These are phyloP conservation scores for Raillietiella orientalis DNA, from an alignment of 2,888 invertebrate species.

Conservation along the genomic window DNA sequence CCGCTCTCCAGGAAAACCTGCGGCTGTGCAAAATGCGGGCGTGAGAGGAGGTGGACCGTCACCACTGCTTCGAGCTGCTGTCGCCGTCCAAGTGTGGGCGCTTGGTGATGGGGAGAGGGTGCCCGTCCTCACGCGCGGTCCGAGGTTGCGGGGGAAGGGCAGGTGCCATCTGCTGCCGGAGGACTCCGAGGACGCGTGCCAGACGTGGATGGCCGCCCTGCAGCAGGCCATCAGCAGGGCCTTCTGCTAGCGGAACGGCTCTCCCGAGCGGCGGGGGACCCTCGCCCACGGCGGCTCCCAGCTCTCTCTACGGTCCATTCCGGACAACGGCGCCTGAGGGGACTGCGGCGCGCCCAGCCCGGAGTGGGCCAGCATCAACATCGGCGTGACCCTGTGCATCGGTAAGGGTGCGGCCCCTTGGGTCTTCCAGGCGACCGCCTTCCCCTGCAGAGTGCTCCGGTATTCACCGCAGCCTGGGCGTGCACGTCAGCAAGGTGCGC, in stretches of 20 bases:
- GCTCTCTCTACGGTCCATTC: too few species aligned
- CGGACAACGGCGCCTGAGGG: conserved; percentile 73
- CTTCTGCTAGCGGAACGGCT: conserved; percentile 12
- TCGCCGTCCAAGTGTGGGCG: conserved; percentile 61
- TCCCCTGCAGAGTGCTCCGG: conserved; percentile 45
- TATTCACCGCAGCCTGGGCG: conserved; percentile 69
- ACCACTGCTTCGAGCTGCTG: conserved; percentile 83
- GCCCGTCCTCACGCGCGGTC: too few species aligned
- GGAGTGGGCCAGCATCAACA: conserved; percentile 85
- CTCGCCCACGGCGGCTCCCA: neutral
- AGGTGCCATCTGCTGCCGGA: conserved; percentile 94
- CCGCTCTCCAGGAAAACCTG: conserved; percentile 93
- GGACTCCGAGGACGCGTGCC: conserved; percentile 67
- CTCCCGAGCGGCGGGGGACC: conserved; percentile 1
- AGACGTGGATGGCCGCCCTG: conserved; percentile 57
- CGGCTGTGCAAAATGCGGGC: conserved; percentile 75
- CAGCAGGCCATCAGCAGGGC: conserved; percentile 62
- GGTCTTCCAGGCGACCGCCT: too few species aligned
- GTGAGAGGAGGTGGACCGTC: conserved; percentile 51
- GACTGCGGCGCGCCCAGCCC: conserved; percentile 70
- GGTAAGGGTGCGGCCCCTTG: too few species aligned
- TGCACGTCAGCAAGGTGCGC: conserved; percentile 77
- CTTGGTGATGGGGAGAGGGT: too few species aligned
- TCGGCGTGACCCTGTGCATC: conserved; percentile 87
- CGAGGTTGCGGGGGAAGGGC: too few species aligned